phyloP scores from a whole-genome alignment of 1,140 invertebrate genomes.

The Myzus persicae region DNA sequence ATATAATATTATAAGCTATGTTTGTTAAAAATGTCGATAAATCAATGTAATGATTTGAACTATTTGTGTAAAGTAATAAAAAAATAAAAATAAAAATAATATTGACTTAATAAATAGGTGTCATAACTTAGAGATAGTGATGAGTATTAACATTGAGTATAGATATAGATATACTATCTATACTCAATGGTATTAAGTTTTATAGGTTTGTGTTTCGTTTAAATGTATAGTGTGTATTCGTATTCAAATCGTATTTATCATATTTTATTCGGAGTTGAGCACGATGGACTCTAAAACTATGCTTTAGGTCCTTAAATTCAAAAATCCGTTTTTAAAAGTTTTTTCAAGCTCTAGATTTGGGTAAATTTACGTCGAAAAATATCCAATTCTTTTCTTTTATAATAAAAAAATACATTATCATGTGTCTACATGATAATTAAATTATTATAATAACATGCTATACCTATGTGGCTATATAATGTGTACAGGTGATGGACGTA shows the following conservation, averaged over 20 bases:
- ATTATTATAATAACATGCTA: neutral
- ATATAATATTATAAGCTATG: neutral
- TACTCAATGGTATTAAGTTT: no score
- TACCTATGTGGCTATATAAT: no score
- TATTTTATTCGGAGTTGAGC: neutral
- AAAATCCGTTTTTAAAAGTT: neutral
- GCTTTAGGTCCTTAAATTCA: neutral
- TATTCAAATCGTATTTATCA: neutral
- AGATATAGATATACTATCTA: no score
- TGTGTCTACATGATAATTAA: neutral
- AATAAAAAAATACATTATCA: neutral
- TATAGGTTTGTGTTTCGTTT: no score
- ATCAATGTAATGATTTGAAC: neutral
- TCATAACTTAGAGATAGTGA: neutral
- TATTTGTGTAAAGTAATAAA: neutral
- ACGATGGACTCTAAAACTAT: neutral
- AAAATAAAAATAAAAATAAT: neutral
- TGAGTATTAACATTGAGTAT: no score
- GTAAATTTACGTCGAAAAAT: neutral
- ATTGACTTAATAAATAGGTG: neutral
- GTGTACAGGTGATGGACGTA: neutral
- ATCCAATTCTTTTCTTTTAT: neutral
- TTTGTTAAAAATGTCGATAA: neutral
- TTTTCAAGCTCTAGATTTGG: neutral
- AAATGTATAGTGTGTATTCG: neutral